Base-by-base conservation (phyloP, 35 echinoderm and acorn worm species). In the Anneissia japonica region DNA sequence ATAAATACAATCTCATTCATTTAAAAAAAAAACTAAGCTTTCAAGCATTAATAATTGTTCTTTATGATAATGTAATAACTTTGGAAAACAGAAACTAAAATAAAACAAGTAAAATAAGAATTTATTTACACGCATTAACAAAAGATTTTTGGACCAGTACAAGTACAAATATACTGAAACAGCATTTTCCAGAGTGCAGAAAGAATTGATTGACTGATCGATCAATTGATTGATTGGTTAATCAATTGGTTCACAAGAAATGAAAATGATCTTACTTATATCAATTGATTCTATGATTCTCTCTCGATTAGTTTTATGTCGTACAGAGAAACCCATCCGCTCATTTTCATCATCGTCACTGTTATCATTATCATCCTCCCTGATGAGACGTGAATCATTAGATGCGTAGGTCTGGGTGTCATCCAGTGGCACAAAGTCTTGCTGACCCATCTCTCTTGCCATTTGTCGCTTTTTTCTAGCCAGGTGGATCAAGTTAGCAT, bases 351-450 rank as follows among this genome's bases (percentile, higher is more conserved):
- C 96, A 64, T 91, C 93, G 34, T 78, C 95, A 33, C 89, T 91
- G 33, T 82, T 28, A 55, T 99, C 96, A 72, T 99, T 94, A 74
- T 99, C 96, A 87, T 94, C 96, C 34, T 98, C 95, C 26, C 95
- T 86, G 38, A 98, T 79, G 73, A 98, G 78, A 7, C 95, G 88
- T 17, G 95, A 98, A 16, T 81, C 75, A 39, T 91, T 89, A 10
- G 74, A 79, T 74, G 82, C 46, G 86, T 87, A 98, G 4, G 92
- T 87, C 37, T 94, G 85, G 19, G 95, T 98, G 45, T 98, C 95
- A 46, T 94, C 95, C 12, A 97, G 72, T 36, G 92, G 81, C 32
- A 98, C 87, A 87, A 83, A 98, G 83, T 91, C 89, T 6, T 32
- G 76, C 26, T 80, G 46, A 29, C 93, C 93, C 72, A 84, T 46